These are phyloP conservation scores for Campoletis sonorensis DNA, from an alignment of 1,140 invertebrate species.

Conservation along the genomic window DNA sequence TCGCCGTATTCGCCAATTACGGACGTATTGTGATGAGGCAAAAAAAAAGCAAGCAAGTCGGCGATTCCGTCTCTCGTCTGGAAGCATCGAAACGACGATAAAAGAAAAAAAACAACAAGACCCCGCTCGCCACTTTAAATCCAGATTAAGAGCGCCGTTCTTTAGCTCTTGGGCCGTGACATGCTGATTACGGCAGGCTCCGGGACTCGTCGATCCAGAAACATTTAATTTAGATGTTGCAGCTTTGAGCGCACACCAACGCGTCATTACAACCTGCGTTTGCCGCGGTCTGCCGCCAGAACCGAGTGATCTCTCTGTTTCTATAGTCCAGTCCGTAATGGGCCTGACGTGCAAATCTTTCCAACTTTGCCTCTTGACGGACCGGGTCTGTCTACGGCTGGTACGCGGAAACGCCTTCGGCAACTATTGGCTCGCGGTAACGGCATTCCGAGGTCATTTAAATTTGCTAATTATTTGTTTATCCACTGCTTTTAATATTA, in stretches of 20 bases:
- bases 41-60: neutral
- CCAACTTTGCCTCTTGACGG: no score
- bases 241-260: slow-evolving; percentile 13
- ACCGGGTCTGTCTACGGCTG: no score
- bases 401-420: no score
- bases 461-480: no score
- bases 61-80: neutral
- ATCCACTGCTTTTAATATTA: no score
- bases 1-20: slow-evolving; percentile 67
- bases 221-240: slow-evolving; percentile 70
- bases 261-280: neutral
- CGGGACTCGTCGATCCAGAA: slow-evolving; percentile 63
- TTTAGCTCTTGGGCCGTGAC: slow-evolving; percentile 53
- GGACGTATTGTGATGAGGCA: slow-evolving; percentile 58
- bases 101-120: slow-evolving; percentile 23
- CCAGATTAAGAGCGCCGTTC: slow-evolving; percentile 67
- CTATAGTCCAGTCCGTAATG: neutral
- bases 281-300: neutral
- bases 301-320: slow-evolving; percentile 31
- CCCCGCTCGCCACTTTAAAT: slow-evolving; percentile 63
- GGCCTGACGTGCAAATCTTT: no score
- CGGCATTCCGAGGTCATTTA: no score
- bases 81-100: neutral
- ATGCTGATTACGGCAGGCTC: slow-evolving; percentile 57
- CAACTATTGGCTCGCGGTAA: no score